Base-by-base conservation (phyloP, 2,888 invertebrate species). In the Thymelicus lineola region DNA sequence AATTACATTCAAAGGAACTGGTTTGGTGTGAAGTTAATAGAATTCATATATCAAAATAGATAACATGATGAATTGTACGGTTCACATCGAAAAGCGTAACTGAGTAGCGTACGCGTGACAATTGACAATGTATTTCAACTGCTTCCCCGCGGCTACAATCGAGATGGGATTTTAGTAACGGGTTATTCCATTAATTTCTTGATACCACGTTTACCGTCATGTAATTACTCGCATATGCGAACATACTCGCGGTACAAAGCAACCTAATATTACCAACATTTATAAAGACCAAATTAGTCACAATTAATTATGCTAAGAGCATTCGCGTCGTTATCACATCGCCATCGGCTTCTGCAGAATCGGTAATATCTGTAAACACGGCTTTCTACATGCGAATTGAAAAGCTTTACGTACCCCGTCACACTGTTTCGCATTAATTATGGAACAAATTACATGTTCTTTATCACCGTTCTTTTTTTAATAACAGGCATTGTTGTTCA, bases 401-500 rank as follows among this genome's bases (percentile, higher is more conserved):
- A 86, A 88, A 87, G 89, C 89, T 86, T 84, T 86, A 85, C 88
- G 86, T 89, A 90, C 85, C 87, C 84, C 90, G 88, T 89, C 91
- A 89, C 90, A 89, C 86, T 82, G 85, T 81, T 80, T 80, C 85
- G 86, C 86, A 86, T 85, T 90, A 86, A 91, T 91, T 91, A 90
- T 80, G 75, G 78, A 80, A 86, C 86, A 91, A 92, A 92, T 92
- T 92, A 88, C 84, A 91, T 81, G 86, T 91, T 91, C 83, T 88
- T 90, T 90, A 92, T 91, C 89, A 87, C 87, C 86, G 82, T 83
- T 84, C 86, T 85, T 87, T 88, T 87, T 90, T 87, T 91, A 91
- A 92, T 92, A 91, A 91, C 90, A 91, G 87, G 85, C 89, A 89
- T 88, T 90, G 91, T 90, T 90, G 85, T 87, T 80, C 88, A 86